Evolutionary conservation across 2,888 invertebrate species (phyloP).

Genomic region (Teleiodes luculella): DNA sequence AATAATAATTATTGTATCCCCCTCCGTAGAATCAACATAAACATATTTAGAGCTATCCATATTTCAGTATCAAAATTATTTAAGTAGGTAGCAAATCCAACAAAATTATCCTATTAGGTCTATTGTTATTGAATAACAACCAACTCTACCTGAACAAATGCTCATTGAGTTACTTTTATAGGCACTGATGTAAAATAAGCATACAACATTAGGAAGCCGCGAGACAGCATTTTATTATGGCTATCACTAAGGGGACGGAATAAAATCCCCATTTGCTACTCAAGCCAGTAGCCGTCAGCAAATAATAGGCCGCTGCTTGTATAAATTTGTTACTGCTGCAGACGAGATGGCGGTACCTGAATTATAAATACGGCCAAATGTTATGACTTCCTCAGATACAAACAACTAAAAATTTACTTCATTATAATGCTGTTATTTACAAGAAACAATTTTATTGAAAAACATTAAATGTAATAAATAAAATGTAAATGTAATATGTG

Average conservation of each 20-base stretch:
- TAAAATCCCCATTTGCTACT: constrained; percentile 29
- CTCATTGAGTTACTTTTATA: neutral
- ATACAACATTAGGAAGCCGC: constrained; percentile 8
- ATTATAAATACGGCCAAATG: constrained; percentile 13
- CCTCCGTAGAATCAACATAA: too few species aligned
- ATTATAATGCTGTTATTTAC: too few species aligned
- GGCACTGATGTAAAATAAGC: constrained; percentile 7
- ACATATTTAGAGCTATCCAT: too few species aligned
- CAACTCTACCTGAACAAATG: neutral
- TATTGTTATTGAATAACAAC: too few species aligned
- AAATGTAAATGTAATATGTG: too few species aligned
- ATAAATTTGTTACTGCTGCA: constrained; percentile 13
- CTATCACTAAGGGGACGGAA: constrained; percentile 20
- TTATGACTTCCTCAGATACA: constrained; percentile 6
- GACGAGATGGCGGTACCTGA: constrained; percentile 15
- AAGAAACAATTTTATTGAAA: too few species aligned
- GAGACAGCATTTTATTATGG: constrained; percentile 9
- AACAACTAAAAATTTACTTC: neutral
- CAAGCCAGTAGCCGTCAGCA: constrained; percentile 25
- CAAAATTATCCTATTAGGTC: too few species aligned
- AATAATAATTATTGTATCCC: too few species aligned
- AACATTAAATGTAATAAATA: too few species aligned
- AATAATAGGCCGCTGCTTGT: constrained; percentile 20
- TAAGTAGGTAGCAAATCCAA: too few species aligned
- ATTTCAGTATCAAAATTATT: too few species aligned